Base-by-base conservation (phyloP, 1,140 invertebrate species). In the Drosophila albomicans region DNA sequence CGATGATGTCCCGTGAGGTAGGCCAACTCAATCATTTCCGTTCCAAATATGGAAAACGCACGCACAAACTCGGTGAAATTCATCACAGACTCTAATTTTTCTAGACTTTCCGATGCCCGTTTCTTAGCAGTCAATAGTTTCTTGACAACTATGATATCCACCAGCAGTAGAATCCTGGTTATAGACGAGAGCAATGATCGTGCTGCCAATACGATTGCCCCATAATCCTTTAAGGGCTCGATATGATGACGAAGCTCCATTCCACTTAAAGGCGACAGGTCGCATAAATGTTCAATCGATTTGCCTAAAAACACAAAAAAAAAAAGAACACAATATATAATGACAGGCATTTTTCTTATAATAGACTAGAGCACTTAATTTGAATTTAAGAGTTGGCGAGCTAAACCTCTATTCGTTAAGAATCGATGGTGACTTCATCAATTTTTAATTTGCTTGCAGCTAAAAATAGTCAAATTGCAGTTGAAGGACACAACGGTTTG, bases 1-100 rank as follows among this genome's bases (percentile, higher is more conserved):
- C 97, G 95, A 75, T 96, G 92, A 76, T 95, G 95, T 5, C 95
- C 98, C 25, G 98, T 99, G 16, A 99, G 93, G 93, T 99, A 97
- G 10, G 98, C 98, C 67, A 99, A 93, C 91, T 99, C 98, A 51
- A 99, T 98, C 98, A 99, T 99, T 92, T 99, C 98, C 7, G 96
- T 97, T 3, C 99, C 99, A 93, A 99, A 99, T 91, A 99, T 97
- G 82, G 98, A 98, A 94, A 99, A 99, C 4, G 98, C 98, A 90
- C 99, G 98, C 32, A 99, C 98, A 94, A 99, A 99, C 93, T 99
- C 99, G 5, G 98, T 99, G 92, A 99, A 99, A 93, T 98, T 99
- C 65, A 97, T 96, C 43, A 99, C 98, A 65, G 96, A 97, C 93
- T 99, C 98, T 81, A 99, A 94, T 56, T 97, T 95, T 75, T 96